Evolutionary conservation across 2,113 vertebrate genomes (phyloP).

Genomic region (Eurypyga helias): DNA sequence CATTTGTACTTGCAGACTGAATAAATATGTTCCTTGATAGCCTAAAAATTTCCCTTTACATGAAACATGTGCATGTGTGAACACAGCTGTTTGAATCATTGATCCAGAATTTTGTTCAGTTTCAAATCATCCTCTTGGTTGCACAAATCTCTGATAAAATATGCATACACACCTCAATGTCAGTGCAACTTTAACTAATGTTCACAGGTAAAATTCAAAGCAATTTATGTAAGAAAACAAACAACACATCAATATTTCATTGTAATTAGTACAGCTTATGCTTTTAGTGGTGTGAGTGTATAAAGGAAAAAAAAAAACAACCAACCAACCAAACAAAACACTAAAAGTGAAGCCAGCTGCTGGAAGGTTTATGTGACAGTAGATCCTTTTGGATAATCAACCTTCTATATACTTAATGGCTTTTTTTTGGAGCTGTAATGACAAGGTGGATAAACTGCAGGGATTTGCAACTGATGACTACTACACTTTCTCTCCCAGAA

Average conservation of each 20-base stretch:
- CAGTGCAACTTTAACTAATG: neutral
- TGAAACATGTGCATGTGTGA: neutral
- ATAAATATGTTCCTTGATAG: neutral
- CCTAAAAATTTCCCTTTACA: neutral
- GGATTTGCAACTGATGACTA: neutral
- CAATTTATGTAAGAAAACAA: neutral
- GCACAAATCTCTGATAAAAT: neutral
- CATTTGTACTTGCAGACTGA: neutral
- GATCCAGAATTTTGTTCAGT: neutral
- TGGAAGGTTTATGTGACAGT: neutral
- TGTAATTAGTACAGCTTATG: neutral
- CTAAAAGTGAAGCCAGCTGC: neutral
- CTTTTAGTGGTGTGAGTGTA: neutral
- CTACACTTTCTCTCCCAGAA: neutral
- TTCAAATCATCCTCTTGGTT: neutral
- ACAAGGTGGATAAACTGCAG: neutral
- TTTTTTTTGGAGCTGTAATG: neutral
- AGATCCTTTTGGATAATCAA: neutral
- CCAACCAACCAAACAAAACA: accelerated
- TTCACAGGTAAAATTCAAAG: neutral
- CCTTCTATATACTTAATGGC: neutral
- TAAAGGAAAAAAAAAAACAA: neutral
- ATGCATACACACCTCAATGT: accelerated
- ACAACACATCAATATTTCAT: neutral
- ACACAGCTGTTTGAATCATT: neutral